A percentile compares a stretch with the other conserved stretches of the same genome.
Evolutionary conservation across 2,797 vertebrate species (phyloP).

Genomic region (Cirrhinus mrigala): DNA sequence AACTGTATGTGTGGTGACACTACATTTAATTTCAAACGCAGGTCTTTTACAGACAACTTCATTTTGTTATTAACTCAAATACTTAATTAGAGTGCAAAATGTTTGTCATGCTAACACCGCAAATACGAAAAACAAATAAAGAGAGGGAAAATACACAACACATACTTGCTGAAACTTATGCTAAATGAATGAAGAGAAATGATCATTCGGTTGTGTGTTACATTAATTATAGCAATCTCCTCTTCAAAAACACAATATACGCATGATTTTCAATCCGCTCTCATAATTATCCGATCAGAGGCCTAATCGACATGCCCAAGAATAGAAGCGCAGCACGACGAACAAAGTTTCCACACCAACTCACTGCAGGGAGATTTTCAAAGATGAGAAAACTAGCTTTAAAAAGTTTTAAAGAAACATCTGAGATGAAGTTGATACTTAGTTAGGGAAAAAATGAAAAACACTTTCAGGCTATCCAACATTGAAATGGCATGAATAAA

Average conservation of each 20-base stretch:
- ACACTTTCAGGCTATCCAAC: background rate
- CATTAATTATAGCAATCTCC: constrained; percentile 74
- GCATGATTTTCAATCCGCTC: constrained; percentile 77
- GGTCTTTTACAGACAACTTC: constrained; percentile 12
- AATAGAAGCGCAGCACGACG: background rate
- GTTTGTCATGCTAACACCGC: constrained; percentile 39
- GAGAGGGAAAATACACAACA: constrained; percentile 19
- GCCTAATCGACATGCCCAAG: constrained; percentile 49
- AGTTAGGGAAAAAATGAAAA: background rate
- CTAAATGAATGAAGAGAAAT: constrained; percentile 37
- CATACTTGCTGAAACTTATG: background rate
- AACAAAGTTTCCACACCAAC: background rate
- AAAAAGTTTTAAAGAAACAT: background rate
- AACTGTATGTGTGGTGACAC: background rate
- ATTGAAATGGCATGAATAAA: background rate
- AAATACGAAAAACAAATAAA: constrained; percentile 39
- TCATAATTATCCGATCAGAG: constrained; percentile 71
- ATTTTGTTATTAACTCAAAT: constrained; percentile 48
- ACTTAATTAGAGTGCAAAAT: constrained; percentile 43
- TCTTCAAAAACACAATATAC: constrained; percentile 74
- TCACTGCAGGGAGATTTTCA: background rate
- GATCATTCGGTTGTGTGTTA: background rate
- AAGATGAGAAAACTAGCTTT: background rate
- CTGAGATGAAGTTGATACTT: background rate
- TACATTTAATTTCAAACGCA: constrained; percentile 14